Evolutionary conservation across 2,113 vertebrate species (phyloP), one percentile per base, ranked within the genome.

Genomic region (Mobula hypostoma): DNA sequence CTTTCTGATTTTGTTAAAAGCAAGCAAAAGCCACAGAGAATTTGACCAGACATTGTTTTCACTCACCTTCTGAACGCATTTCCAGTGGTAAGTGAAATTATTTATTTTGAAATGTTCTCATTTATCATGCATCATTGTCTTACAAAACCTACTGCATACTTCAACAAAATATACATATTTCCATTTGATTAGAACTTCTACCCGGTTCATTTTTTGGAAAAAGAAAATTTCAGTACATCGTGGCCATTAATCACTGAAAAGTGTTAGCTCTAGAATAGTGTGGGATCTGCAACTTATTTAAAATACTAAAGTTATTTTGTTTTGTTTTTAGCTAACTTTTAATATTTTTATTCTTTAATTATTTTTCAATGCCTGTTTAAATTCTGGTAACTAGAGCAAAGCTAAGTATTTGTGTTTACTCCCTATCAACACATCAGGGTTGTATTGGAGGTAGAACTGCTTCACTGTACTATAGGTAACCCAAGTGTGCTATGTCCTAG

Each of bases 1-100:
- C 48, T 76, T 93, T 92, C 63, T 72, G 68, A 92, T 93, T 36
- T 93, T 56, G 21, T 93, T 66, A 32, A 93, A 74, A 93, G 66
- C 91, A 48, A 48, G 12, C 68, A 29, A 93, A 93, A 56, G 32
- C 40, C 4, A 12, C n/a, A 21, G 32, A 15, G 70, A 93, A 74
- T 76, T 0, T 74, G 68, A 19, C 32, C 14, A 74, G 70, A 4
- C 32, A 40, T 15, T 93, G 74, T 56, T 74, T 76, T 40, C 68
- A 56, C 74, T 93, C 11, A 15, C 70, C 91, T 8, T 14, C 40
- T 93, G 68, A 93, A 76, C 36, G 24, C 21, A 12, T 76, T 70
- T 93, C 68, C 68, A 40, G 9, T 24, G 91, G 91, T 93, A 74
- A 93, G 90, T 36, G 63, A 70, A n/a, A n/a, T 63, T 27, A 14